Base-by-base conservation (phyloP, 2,888 invertebrate genomes). In the Nipponacmea schrenckii region DNA sequence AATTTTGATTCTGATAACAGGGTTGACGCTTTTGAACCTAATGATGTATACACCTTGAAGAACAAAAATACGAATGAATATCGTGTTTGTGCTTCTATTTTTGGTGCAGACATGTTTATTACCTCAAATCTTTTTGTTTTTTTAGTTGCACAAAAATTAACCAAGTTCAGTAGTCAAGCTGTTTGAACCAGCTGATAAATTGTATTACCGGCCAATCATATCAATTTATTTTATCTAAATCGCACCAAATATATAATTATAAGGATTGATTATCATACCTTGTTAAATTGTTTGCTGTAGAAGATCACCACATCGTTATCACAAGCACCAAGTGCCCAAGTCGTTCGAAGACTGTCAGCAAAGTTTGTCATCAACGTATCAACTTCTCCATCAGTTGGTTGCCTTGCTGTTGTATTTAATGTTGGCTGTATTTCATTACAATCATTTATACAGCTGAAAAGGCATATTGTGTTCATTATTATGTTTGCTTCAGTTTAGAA, bases 271-370 rank as follows among this genome's bases (percentile, higher is more conserved):
- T n/a, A n/a, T n/a, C n/a, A n/a, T 73, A 81, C 81, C 76, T 71
- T 76, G 48, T 75, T 70, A 39, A 78, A 77, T n/a, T 77, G 70
- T 45, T 79, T 68, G 39, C 78, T 75, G 63, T 81, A 81, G 12
- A 81, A 45, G 17, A 81, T 71, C 20, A 80, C 69, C 48, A 81
- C 77, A 72, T 81, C 81, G 75, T 81, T 81, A 20, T 74, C 80
- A 69, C 81, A 81, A 0, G 75, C 26, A 0, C 81, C 80, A 10
- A 80, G 70, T 2, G 45, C 67, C 79, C 79, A 79, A 8, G 69
- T 70, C 0, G 62, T 20, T 26, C 80, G 69, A 10, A 81, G 48
- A 27, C 76, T 66, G 27, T 76, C 77, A 2, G 78, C 81, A 67
- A 81, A 81, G 48, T 76, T 77, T 50, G 68, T 64, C 75, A 80